phyloP scores from a whole-genome alignment of 1,140 invertebrate genomes.

The Drosophila sturtevanti region DNA sequence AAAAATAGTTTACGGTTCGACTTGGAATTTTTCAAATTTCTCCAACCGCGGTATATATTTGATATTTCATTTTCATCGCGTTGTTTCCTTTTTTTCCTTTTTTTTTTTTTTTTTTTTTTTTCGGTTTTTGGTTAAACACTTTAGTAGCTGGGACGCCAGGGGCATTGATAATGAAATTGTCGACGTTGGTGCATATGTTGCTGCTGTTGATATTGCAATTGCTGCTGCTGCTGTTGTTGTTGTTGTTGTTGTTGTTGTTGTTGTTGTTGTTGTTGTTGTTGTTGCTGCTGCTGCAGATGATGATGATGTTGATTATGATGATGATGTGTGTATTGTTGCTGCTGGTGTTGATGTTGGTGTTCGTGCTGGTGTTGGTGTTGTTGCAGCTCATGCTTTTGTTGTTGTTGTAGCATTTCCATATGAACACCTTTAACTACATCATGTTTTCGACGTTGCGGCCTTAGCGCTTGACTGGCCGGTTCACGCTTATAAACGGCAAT shows the following conservation, averaged over 20 bases:
- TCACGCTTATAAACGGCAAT: neutral
- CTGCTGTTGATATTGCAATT: neutral
- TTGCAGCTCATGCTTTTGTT: neutral
- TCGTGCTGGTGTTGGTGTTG: neutral
- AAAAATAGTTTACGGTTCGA: neutral
- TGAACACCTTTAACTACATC: neutral
- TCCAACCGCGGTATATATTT: no score
- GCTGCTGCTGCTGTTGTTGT: neutral
- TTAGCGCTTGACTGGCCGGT: neutral
- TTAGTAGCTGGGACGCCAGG: constrained; percentile 47
- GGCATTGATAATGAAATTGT: constrained; percentile 21
- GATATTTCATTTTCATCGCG: no score
- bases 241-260: neutral
- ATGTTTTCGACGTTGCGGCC: neutral
- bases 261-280: neutral
- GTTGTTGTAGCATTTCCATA: neutral
- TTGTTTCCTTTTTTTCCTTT: neutral
- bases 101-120: neutral
- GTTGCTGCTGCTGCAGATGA: neutral
- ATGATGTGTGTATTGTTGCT: neutral
- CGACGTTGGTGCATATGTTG: constrained; percentile 38
- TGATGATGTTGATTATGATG: neutral
- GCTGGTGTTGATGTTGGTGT: neutral
- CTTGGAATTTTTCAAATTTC: no score
- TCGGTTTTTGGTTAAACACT: neutral